Evolutionary conservation across 2,888 invertebrate species (phyloP).

Genomic region (Megaustenia siamemsis): DNA sequence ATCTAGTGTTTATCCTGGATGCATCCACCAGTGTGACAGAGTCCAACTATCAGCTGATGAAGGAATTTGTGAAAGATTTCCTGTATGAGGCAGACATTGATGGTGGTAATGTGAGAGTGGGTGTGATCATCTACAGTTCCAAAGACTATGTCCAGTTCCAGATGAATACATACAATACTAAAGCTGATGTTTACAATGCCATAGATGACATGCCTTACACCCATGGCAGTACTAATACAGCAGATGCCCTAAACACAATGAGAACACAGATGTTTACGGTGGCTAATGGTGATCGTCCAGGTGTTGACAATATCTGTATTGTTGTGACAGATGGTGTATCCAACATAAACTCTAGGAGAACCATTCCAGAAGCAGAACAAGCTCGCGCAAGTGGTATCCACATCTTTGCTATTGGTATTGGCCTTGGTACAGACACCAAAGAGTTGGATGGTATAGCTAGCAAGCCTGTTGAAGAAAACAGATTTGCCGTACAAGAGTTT

Average conservation of each 20-base stretch:
- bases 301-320: slow-evolving; percentile 70
- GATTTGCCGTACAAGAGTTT: slow-evolving; percentile 68
- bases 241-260: slow-evolving; percentile 69
- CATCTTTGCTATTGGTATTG: slow-evolving; percentile 70
- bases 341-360: slow-evolving; percentile 71
- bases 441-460: slow-evolving; percentile 75
- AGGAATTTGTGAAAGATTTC: slow-evolving; percentile 65
- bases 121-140: slow-evolving; percentile 70
- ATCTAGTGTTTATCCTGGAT: slow-evolving; percentile 73
- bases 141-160: slow-evolving; percentile 67
- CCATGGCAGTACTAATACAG: slow-evolving; percentile 76
- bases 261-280: slow-evolving; percentile 68
- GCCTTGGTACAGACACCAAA: slow-evolving; percentile 65
- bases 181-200: slow-evolving; percentile 64
- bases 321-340: slow-evolving; percentile 77
- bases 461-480: slow-evolving; percentile 64
- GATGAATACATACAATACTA: slow-evolving; percentile 63
- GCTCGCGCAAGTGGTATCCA: slow-evolving; percentile 64
- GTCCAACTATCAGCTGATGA: slow-evolving; percentile 66
- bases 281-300: slow-evolving; percentile 68
- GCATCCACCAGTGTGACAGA: slow-evolving; percentile 72
- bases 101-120: slow-evolving; percentile 70
- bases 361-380: slow-evolving; percentile 67
- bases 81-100: slow-evolving; percentile 66
- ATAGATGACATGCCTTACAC: slow-evolving; percentile 64